Evolutionary conservation across 1,140 invertebrate species (phyloP).

Genomic region (Hycleus cichorii): DNA sequence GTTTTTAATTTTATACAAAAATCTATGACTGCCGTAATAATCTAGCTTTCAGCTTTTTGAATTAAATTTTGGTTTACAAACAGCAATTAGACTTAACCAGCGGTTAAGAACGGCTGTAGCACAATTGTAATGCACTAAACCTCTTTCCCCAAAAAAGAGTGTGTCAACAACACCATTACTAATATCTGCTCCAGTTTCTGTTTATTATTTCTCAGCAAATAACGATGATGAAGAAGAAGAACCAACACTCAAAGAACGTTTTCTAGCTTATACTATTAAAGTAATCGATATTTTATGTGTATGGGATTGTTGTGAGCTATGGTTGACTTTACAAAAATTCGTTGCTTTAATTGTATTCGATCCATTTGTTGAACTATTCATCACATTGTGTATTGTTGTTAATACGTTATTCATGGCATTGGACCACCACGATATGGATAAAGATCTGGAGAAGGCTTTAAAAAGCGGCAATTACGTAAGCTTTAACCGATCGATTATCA

Average conservation of each 20-base stretch:
- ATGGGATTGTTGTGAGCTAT: slow-evolving; percentile 92
- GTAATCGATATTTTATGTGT: slow-evolving; percentile 90
- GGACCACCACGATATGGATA: slow-evolving; percentile 92
- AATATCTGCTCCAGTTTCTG: slow-evolving; percentile 74
- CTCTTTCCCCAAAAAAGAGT: slow-evolving; percentile 54
- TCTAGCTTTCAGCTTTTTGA: background rate
- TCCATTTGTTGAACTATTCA: slow-evolving; percentile 96
- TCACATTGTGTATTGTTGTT: slow-evolving; percentile 95
- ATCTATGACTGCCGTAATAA: too few relatives aligned
- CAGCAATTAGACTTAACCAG: slow-evolving; percentile 28
- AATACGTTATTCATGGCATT: slow-evolving; percentile 98
- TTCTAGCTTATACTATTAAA: slow-evolving; percentile 64
- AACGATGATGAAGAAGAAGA: slow-evolving; percentile 79
- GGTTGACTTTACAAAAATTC: slow-evolving; percentile 85
- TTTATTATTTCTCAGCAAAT: slow-evolving; percentile 85
- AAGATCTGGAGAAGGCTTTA: slow-evolving; percentile 73
- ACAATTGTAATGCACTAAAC: slow-evolving; percentile 44
- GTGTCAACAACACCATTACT: slow-evolving; percentile 56
- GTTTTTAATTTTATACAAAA: background rate
- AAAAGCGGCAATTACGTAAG: slow-evolving; percentile 93
- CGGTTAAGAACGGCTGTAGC: slow-evolving; percentile 36
- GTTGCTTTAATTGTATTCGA: slow-evolving; percentile 91
- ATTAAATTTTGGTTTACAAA: background rate
- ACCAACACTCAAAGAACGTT: slow-evolving; percentile 79
- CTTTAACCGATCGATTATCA: background rate